Conservation (phyloP, 2,888 invertebrate genomes). For the Nebria salina region DNA sequence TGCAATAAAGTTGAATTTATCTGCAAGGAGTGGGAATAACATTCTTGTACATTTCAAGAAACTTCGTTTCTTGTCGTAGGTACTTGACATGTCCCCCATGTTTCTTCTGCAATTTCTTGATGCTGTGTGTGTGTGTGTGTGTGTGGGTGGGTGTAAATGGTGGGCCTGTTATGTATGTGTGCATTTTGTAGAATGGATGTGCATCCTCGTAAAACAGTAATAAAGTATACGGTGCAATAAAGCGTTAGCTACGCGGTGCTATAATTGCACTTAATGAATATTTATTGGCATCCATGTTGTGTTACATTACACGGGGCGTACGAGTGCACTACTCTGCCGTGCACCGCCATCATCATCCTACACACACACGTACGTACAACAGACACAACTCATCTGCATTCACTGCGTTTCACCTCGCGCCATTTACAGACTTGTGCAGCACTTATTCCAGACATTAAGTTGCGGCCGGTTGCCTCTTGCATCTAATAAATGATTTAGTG, state of each 20-base stretch:
- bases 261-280: constrained; percentile 65
- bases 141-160: neutral
- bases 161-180: neutral
- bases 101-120: neutral
- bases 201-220: constrained; percentile 60
- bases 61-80: neutral
- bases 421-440: constrained; percentile 60
- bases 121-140: neutral
- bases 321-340: constrained; percentile 47
- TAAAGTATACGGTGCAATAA: constrained; percentile 64
- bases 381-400: constrained; percentile 62
- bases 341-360: constrained; percentile 51
- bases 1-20: neutral
- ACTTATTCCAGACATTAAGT: constrained; percentile 57
- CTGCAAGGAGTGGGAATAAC: neutral
- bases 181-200: constrained; percentile 50
- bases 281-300: constrained; percentile 61
- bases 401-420: constrained; percentile 59
- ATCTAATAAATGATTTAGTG: constrained; percentile 35
- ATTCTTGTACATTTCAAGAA: neutral
- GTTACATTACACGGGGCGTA: constrained; percentile 57
- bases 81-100: neutral
- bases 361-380: constrained; percentile 45
- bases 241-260: constrained; percentile 62
- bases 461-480: constrained; percentile 15